A percentile compares a stretch with the other conserved stretches of the same genome.
Evolutionary conservation across 2,888 invertebrate species (phyloP).

Genomic region (Phragmatobia fuliginosa): DNA sequence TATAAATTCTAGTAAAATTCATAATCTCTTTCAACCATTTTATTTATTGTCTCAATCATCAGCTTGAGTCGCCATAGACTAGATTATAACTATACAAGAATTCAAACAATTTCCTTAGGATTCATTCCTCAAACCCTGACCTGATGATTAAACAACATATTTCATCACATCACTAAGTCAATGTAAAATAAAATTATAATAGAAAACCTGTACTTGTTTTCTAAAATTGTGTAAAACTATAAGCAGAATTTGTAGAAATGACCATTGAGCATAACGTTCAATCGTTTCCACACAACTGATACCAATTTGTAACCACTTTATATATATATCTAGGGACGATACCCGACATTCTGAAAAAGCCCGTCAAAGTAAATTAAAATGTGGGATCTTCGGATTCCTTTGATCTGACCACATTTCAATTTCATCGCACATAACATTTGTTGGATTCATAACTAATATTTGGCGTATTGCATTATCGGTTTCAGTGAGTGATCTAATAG

Average conservation of each 20-base stretch:
- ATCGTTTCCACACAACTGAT: not conserved
- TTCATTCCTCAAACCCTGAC: too few relatives aligned
- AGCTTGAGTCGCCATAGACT: too few relatives aligned
- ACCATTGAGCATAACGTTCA: not conserved
- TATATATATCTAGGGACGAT: not conserved
- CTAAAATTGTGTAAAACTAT: too few relatives aligned
- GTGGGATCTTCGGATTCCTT: not conserved
- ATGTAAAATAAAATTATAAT: too few relatives aligned
- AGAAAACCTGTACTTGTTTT: too few relatives aligned
- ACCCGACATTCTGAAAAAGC: not conserved
- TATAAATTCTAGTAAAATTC: too few relatives aligned
- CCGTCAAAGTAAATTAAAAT: not conserved
- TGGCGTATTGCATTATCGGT: not conserved
- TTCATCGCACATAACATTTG: not conserved
- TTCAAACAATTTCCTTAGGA: too few relatives aligned
- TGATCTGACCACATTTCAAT: not conserved
- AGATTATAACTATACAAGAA: too few relatives aligned
- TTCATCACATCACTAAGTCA: too few relatives aligned
- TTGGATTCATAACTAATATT: not conserved
- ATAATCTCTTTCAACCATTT: too few relatives aligned
- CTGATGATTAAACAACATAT: too few relatives aligned
- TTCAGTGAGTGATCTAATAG: not conserved
- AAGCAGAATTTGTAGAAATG: not conserved
- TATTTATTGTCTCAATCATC: too few relatives aligned
- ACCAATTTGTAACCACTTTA: not conserved